Percentiles rank a stretch among this genome's conserved stretches.
These are phyloP conservation scores for Cordylochernes scorpioides DNA, from an alignment of 2,888 invertebrate species.

Conservation along the genomic window DNA sequence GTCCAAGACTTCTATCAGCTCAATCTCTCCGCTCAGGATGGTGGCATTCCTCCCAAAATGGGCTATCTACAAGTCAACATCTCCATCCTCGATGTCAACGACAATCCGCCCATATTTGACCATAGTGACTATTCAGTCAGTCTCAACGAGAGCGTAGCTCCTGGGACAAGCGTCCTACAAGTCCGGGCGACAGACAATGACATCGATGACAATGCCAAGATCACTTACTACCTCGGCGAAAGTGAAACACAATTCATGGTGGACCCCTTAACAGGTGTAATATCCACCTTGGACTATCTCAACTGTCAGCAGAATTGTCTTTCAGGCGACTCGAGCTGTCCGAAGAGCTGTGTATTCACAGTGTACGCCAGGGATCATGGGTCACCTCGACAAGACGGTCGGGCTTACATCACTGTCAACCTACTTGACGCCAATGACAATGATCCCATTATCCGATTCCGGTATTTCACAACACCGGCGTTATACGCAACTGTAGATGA, in stretches of 20 bases:
- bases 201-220: constrained; percentile 65
- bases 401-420: constrained; percentile 76
- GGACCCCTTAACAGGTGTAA: constrained; percentile 67
- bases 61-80: constrained; percentile 54
- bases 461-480: constrained; percentile 51
- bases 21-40: constrained; percentile 69
- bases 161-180: constrained; percentile 50
- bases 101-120: constrained; percentile 77
- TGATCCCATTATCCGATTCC: constrained; percentile 64
- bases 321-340: constrained; percentile 32
- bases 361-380: constrained; percentile 81
- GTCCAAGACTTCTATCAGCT: constrained; percentile 51
- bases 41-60: constrained; percentile 47
- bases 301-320: constrained; percentile 13
- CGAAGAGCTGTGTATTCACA: constrained; percentile 78
- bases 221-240: constrained; percentile 65
- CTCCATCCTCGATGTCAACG: constrained; percentile 68
- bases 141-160: constrained; percentile 72
- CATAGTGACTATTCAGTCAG: constrained; percentile 79
- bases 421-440: constrained; percentile 77
- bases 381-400: constrained; percentile 60
- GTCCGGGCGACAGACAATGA: constrained; percentile 86
- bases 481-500: constrained; percentile 76
- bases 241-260: constrained; percentile 65
- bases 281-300: constrained; percentile 41